These are phyloP conservation scores for Linnaemya tessellans DNA, from an alignment of 2,888 invertebrate species.

Conservation along the genomic window DNA sequence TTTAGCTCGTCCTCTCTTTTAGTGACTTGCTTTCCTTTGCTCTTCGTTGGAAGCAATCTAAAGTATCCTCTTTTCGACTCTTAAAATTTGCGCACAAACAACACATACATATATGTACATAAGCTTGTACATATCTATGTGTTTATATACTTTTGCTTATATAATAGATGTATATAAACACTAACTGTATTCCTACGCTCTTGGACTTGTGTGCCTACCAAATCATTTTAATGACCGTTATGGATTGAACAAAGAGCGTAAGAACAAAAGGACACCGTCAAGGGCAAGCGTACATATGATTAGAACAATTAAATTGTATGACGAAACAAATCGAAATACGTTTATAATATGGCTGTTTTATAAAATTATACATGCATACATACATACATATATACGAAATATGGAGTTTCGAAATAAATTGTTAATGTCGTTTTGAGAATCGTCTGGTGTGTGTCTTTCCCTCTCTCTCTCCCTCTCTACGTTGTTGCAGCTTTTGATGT, in stretches of 20 bases:
- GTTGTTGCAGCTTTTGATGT: no score
- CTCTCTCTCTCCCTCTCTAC: no score
- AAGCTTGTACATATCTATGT: no score
- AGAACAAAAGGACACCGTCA: slow-evolving; percentile 68
- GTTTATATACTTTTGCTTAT: neutral
- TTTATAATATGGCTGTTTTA: neutral
- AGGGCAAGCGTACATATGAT: slow-evolving; percentile 59
- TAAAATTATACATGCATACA: neutral
- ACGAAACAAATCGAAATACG: slow-evolving; percentile 5
- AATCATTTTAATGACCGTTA: slow-evolving; percentile 53
- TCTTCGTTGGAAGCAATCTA: neutral
- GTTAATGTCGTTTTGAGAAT: no score
- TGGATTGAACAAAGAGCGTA: slow-evolving; percentile 22
- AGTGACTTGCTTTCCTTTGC: neutral
- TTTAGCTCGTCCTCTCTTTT: neutral
- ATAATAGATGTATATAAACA: neutral
- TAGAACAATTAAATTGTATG: slow-evolving; percentile 1
- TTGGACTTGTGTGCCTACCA: slow-evolving; percentile 6
- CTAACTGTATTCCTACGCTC: neutral
- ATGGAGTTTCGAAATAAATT: no score
- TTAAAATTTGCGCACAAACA: neutral
- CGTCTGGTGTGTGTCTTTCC: no score
- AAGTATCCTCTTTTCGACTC: neutral
- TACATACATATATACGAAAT: neutral
- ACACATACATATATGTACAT: neutral